Conservation (phyloP, 1,140 invertebrate species). For the Ooceraea biroi region DNA sequence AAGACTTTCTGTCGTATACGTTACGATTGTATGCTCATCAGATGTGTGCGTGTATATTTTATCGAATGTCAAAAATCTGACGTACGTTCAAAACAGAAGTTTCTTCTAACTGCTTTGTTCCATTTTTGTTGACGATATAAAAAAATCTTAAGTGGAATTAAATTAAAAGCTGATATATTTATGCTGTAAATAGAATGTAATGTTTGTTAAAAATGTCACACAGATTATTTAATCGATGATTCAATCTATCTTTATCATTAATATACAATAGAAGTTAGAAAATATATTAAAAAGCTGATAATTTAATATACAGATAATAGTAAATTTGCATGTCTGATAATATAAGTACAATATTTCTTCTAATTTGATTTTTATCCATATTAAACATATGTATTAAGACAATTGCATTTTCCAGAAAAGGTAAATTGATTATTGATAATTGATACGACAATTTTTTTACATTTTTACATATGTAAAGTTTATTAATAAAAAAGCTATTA, state of each 20-base stretch:
- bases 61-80: slow-evolving; percentile 19
- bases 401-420: neutral
- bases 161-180: neutral
- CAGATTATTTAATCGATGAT: too few relatives aligned
- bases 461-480: neutral
- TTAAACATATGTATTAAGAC: neutral
- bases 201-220: too few relatives aligned
- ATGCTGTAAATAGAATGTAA: neutral
- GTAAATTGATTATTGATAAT: neutral
- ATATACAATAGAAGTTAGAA: slow-evolving; percentile 15
- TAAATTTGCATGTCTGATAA: slow-evolving; percentile 26
- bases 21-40: neutral
- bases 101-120: neutral
- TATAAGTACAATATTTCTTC: neutral
- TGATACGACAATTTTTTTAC: neutral
- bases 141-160: slow-evolving; percentile 10
- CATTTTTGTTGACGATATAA: neutral
- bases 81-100: neutral
- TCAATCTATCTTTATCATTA: too few relatives aligned
- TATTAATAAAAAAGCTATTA: neutral
- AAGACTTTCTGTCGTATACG: neutral
- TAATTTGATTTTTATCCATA: neutral
- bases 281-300: neutral
- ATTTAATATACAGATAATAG: neutral
- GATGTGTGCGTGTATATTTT: slow-evolving; percentile 53